Evolutionary conservation across 1,140 invertebrate species (phyloP), one percentile per base, ranked within the genome.

Genomic region (Bombus balteatus): DNA sequence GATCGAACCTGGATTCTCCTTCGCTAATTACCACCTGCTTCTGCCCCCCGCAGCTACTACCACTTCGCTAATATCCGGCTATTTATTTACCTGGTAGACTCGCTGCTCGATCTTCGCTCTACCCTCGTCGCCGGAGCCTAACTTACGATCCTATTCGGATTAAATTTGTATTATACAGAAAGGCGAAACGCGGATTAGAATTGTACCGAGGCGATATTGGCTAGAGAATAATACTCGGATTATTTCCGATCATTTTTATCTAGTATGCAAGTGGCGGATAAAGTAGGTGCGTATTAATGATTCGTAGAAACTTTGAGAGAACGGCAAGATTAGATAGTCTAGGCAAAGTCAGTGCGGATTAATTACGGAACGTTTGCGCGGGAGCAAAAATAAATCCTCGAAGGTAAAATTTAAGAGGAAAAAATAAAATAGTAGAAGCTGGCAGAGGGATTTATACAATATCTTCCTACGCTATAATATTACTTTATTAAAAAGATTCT

Each of bases 11-110:
- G 37, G 53, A 78, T 41, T 78, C 34, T 78, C 57, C 75, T 65
- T 41, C 37, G 75, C 75, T 78, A 78, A 78, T 78, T 78, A 78
- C 75, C 75, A 41, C 59, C 75, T 41, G 41, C 62, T 39, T 41
- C 75, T 78, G n/a, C 53, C 37, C 28, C 28, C 9, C 57, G 34
- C 57, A 32, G 73, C 10, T 34, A 34, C 43, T 25, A 34, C 73
- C n/a, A 18, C 73, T 53, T 32, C 75, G 75, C 75, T 65, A 65
- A 78, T 78, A 78, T 78, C 75, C 75, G 75, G 25, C 57, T 78
- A 41, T 78, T 78, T 78, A 78, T 66, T 62, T 66, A 78, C 75
- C 57, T 65, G 59, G 22, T 65, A 66, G 28, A 66, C 57, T 37
- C n/a, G 18, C 25, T 57, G 32, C n/a, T 13, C 41, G 32, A 75